Evolutionary conservation across 2,888 invertebrate species (phyloP), one percentile per base, ranked within the genome.

Genomic region (Cylindroiulus punctatus): DNA sequence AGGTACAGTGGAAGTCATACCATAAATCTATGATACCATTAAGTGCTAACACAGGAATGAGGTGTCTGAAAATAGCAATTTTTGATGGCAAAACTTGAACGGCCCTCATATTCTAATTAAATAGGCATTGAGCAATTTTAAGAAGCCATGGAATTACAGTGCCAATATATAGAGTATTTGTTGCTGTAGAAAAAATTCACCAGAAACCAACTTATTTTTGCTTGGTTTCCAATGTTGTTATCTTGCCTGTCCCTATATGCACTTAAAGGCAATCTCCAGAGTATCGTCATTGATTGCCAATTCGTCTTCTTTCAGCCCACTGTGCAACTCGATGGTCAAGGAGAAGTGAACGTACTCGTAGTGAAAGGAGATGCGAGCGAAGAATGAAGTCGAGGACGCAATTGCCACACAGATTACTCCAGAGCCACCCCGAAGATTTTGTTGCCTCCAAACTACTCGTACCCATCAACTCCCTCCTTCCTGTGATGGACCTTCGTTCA

Each of bases 251-350:
- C 17, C 2, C 36, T 81, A 32, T 81, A 12, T 81, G 81, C 14
- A 1, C 7, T 10, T 14, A 81, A 81, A 4, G n/a, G 40, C 81
- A n/a, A 30, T 57, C 5, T 30, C 12, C 26, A 30, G 12, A 47
- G 47, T 19, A 2, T 10, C 4, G 2, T 36, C 7, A 76, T n/a
- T 85, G 40, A 40, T 36, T 76, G 26, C 2, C 40, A 32, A 17
- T 86, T 32, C 65, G 76, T 52, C 52, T 32, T 84, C 42, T 86
- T 87, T 22, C 57, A 88, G 88, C 86, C 88, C 30, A 86, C 87
- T 26, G 83, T 84, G 32, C 86, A 88, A 76, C 84, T 88, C 22
- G 88, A 87, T 81, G 88, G 86, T 17, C 87, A 88, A 76, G 88
- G 88, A 40, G 86, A 88, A 65, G 88, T 88, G 7, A 88, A 88